Base-by-base conservation (phyloP, 2,113 vertebrate species). In the Syngnathus typhle region DNA sequence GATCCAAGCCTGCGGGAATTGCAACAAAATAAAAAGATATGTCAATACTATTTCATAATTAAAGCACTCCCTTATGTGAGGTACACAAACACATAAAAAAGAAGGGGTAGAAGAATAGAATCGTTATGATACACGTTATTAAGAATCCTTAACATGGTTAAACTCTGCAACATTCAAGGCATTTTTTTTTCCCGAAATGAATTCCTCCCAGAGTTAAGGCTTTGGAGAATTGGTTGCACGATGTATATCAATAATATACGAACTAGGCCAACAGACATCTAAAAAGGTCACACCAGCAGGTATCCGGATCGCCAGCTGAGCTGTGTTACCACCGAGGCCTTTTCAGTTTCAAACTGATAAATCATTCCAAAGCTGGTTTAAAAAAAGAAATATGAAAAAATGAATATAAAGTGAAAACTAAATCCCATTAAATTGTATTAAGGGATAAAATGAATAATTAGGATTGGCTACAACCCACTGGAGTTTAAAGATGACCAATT, bases 111-210 rank as follows among this genome's bases (percentile, higher is more conserved):
- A 1, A 46, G 43, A 46, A 15, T 11, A 15, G 15, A 15, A 46
- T 32, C 3, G 27, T 32, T 32, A 32, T 32, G 27, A 32, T 32
- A 32, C 27, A 32, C 2, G 27, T 32, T 3, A 32, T 32, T 32
- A 32, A 32, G 27, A 32, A 32, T 32, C 27, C 27, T 32, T 3
- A 32, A 3, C 27, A 32, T 32, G 27, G 27, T 32, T 3, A 32
- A 32, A 32, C 27, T 32, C 27, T n/a, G 54, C 52, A 9, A 46
- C 49, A 7, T 46, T 37, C 37, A 15, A 63, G 67, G 7, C 51
- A 32, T 56, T 62, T 32, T 41, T 32, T 41, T 67, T 68, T 43
- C 12, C 44, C 11, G 65, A 39, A 47, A 52, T 19, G 52, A 60
- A 44, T 23, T 55, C 36, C 32, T 37, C 52, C 70, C 56, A 65